Percentiles rank a stretch among this genome's conserved stretches.
Conservation (phyloP, 2,888 invertebrate species). For the Cataglyphis albicans region DNA sequence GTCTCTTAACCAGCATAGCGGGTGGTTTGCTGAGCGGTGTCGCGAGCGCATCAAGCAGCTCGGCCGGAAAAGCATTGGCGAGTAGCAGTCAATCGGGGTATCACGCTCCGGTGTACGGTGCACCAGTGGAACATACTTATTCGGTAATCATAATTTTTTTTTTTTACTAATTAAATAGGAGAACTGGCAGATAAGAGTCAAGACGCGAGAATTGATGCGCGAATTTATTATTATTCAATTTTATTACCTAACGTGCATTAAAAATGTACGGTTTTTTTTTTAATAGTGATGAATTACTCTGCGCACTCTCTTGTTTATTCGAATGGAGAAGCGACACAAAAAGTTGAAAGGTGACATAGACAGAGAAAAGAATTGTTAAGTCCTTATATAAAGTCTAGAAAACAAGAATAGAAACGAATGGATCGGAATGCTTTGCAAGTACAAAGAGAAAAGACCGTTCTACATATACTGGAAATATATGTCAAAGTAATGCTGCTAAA, state of each 20-base stretch:
- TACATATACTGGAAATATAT: not conserved
- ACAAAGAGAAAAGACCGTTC: slow-evolving; percentile 1
- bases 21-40: slow-evolving; percentile 81
- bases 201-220: too few species aligned
- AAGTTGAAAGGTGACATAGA: not conserved
- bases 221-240: too few species aligned
- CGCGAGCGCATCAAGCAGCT: slow-evolving; percentile 79
- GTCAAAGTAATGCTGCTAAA: slow-evolving; percentile 61
- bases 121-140: slow-evolving; percentile 47
- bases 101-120: slow-evolving; percentile 56
- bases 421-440: not conserved
- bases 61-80: slow-evolving; percentile 73
- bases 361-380: not conserved
- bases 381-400: not conserved
- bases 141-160: slow-evolving; percentile 64
- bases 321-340: not conserved
- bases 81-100: slow-evolving; percentile 30
- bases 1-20: slow-evolving; percentile 82
- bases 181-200: too few species aligned
- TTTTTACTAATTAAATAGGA: not conserved
- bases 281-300: not conserved
- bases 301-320: not conserved
- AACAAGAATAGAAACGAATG: not conserved
- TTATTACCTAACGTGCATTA: too few species aligned
- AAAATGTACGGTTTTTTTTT: not conserved